Base-by-base conservation (phyloP, 1,140 invertebrate species). In the Bactericera cockerelli region DNA sequence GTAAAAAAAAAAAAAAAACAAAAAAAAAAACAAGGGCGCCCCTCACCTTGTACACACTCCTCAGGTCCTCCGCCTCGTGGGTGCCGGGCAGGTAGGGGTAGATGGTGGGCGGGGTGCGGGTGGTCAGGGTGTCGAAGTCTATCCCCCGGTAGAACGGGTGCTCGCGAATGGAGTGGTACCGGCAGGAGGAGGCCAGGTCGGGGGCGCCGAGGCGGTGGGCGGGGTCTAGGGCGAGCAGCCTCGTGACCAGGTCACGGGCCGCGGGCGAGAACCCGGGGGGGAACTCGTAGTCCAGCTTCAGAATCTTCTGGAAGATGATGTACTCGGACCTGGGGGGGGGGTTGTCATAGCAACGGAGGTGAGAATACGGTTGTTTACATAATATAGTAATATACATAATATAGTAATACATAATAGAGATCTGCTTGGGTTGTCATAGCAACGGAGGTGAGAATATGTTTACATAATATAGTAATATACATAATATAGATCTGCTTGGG, bases 301-400 rank as follows among this genome's bases (percentile, higher is more conserved):
- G 71, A 64, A 99, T 96, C 74, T 96, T 96, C 71, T 96, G 88
- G 71, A 98, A 97, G 55, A 97, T 97, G 62, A 94, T 79, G 75
- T 95, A 99, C 70, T 99, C 96, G 72, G 86, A 94, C 60, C 87
- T 80, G 68, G 22, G 73, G 65, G n/a, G n/a, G n/a, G n/a, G n/a
- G n/a, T n/a, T n/a, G n/a, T n/a, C n/a, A n/a, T n/a, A n/a, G n/a
- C n/a, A n/a, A n/a, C n/a, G n/a, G n/a, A n/a, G n/a, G n/a, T n/a
- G n/a, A n/a, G n/a, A n/a, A n/a, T n/a, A n/a, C n/a, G n/a, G n/a
- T n/a, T n/a, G n/a, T n/a, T n/a, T n/a, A n/a, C n/a, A n/a, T n/a
- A n/a, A n/a, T n/a, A n/a, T n/a, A n/a, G n/a, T n/a, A n/a, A n/a
- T n/a, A n/a, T n/a, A n/a, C n/a, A n/a, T n/a, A n/a, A n/a, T n/a